Conservation (phyloP, 2,797 vertebrate species). For the Siniperca obscura region DNA sequence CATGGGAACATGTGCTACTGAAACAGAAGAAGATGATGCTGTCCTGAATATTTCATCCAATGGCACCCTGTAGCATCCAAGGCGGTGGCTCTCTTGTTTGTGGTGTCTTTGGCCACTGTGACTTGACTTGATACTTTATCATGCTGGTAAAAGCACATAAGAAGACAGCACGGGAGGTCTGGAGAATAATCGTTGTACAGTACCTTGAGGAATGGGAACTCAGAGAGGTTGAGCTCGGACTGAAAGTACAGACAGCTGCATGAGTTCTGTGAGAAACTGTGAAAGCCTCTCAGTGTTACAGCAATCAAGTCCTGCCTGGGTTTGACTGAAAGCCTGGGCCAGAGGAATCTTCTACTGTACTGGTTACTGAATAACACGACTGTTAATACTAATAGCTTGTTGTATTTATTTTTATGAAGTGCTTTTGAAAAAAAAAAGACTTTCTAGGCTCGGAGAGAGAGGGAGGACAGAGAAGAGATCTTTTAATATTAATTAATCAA, state of each 20-base stretch:
- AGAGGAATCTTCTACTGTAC: conserved; percentile 90
- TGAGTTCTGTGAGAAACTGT: conserved; percentile 93
- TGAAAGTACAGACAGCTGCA: conserved; percentile 84
- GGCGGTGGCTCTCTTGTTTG: conserved; percentile 71
- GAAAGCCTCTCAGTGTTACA: conserved; percentile 97
- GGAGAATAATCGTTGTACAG: conserved; percentile 79
- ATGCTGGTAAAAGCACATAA: conserved; percentile 90
- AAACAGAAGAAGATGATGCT: conserved; percentile 72
- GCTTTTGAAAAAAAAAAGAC: conserved; percentile 90
- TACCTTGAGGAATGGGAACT: conserved; percentile 72
- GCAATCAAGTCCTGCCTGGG: conserved; percentile 88
- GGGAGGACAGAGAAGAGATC: conserved; percentile 83
- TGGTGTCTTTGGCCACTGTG: conserved; percentile 61
- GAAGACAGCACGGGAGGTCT: conserved; percentile 30
- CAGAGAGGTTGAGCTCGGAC: conserved; percentile 85
- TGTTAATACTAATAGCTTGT: conserved; percentile 97
- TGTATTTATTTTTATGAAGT: conserved; percentile 99
- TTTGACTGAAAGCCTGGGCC: conserved; percentile 65
- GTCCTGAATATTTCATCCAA: conserved; percentile 73
- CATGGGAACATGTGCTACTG: conserved; percentile 86
- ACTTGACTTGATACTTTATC: conserved; percentile 68
- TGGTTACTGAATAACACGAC: conserved; percentile 96
- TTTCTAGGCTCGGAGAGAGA: conserved; percentile 84
- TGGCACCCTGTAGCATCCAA: conserved; percentile 78
- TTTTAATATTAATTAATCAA: conserved; percentile 94